Conservation (phyloP, 2,888 invertebrate species). For the Drosophila nigritarsus region DNA sequence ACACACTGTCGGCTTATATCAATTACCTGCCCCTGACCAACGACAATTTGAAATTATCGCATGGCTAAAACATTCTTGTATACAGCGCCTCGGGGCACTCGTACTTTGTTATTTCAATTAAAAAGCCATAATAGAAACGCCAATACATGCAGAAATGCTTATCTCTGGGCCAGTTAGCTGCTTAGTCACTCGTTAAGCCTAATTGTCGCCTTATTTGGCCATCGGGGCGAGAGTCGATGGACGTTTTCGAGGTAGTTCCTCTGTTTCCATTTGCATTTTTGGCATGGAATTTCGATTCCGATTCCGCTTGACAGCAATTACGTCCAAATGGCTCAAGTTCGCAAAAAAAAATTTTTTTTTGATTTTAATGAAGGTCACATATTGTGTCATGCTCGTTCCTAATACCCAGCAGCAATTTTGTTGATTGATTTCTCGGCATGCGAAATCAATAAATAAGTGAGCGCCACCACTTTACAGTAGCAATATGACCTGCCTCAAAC, state of each 20-base stretch:
- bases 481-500: conserved; percentile 42
- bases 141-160: conserved; percentile 55
- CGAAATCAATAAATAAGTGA: conserved; percentile 61
- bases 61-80: neutral
- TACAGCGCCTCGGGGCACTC: conserved; percentile 15
- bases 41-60: conserved; percentile 13
- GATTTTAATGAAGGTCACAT: conserved; percentile 70
- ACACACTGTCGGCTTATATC: conserved; percentile 22
- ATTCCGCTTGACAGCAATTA: conserved; percentile 75
- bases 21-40: conserved; percentile 19
- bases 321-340: conserved; percentile 72
- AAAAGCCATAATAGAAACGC: conserved; percentile 41
- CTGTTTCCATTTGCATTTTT: conserved; percentile 63
- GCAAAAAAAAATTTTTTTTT: conserved; percentile 57
- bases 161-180: conserved; percentile 52
- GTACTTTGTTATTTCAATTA: conserved; percentile 52
- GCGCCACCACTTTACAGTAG: conserved; percentile 65
- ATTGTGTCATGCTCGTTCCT: conserved; percentile 43
- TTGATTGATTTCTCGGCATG: conserved; percentile 73
- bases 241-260: conserved; percentile 74
- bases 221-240: conserved; percentile 66
- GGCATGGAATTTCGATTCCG: conserved; percentile 49
- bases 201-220: conserved; percentile 68
- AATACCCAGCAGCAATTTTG: conserved; percentile 55
- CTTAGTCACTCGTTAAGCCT: conserved; percentile 61